Percentiles rank a stretch among this genome's conserved stretches.
phyloP scores from a whole-genome alignment of 2,113 vertebrate genomes.

The Gopherus flavomarginatus region DNA sequence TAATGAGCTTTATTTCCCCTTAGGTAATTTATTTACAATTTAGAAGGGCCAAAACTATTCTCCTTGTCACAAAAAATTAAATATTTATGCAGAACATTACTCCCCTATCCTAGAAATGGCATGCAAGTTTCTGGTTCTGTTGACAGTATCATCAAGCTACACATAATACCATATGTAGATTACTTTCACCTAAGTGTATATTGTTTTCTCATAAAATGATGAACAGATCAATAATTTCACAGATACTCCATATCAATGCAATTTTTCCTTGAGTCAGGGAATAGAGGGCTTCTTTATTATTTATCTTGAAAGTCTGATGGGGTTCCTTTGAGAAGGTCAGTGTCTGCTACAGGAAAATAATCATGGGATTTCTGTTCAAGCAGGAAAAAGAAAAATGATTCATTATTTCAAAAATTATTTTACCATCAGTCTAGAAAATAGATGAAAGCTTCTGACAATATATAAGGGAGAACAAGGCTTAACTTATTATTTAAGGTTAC shows the following conservation, averaged over 20 bases:
- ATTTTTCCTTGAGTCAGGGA: conserved; percentile 58
- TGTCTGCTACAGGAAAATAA: conserved; percentile 77
- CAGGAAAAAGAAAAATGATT: conserved; percentile 72
- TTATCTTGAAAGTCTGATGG: conserved; percentile 70
- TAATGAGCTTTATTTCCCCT: conserved; percentile 43
- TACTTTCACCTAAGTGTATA: not conserved
- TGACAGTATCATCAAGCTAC: not conserved
- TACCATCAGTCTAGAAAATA: conserved; percentile 66
- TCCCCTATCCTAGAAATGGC: not conserved
- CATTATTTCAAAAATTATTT: conserved; percentile 82
- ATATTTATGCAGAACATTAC: not conserved
- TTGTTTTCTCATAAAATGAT: conserved; percentile 28
- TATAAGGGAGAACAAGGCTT: conserved; percentile 60
- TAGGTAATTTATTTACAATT: conserved; percentile 25
- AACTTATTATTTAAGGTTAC: conserved; percentile 75
- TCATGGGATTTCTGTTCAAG: conserved; percentile 72
- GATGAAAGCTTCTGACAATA: conserved; percentile 75
- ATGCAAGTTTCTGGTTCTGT: not conserved
- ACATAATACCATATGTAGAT: not conserved
- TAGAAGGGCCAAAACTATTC: conserved; percentile 8
- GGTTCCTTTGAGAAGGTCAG: conserved; percentile 73
- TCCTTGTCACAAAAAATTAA: not conserved
- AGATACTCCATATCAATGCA: conserved; percentile 44
- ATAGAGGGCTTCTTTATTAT: conserved; percentile 64
- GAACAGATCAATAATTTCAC: conserved; percentile 31